These are phyloP conservation scores for Vidua chalybeata DNA, from an alignment of 2,113 vertebrate species.

Conservation along the genomic window DNA sequence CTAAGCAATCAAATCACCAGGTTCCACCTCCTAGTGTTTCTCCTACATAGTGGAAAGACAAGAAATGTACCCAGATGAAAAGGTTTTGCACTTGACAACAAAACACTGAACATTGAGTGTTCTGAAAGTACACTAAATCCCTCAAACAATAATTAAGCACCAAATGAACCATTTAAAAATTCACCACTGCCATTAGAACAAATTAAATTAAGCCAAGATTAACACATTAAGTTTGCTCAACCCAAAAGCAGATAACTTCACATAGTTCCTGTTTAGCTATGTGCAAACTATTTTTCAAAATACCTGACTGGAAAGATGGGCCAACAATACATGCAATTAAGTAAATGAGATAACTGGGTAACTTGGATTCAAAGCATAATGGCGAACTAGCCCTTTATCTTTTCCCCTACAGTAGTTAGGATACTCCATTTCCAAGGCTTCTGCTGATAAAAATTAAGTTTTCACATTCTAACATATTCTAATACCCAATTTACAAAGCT, in stretches of 20 bases:
- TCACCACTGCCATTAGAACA: constrained; percentile 57
- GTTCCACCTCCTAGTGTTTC: neutral
- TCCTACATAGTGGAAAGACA: neutral
- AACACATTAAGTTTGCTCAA: constrained; percentile 61
- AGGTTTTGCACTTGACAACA: constrained; percentile 40
- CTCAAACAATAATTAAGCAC: constrained; percentile 74
- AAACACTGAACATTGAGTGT: neutral
- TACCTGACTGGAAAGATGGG: neutral
- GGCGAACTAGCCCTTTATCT: neutral
- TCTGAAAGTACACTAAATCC: constrained; percentile 54
- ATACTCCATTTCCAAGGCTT: neutral
- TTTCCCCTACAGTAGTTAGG: neutral
- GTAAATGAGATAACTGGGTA: constrained; percentile 10
- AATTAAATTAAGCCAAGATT: constrained; percentile 76
- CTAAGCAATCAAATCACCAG: constrained; percentile 24
- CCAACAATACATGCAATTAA: constrained; percentile 15
- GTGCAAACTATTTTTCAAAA: constrained; percentile 45
- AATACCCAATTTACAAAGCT: neutral
- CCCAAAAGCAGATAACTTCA: constrained; percentile 68
- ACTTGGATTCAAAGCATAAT: constrained; percentile 18
- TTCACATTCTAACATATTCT: neutral
- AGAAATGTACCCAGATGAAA: constrained; percentile 41
- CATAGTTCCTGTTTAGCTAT: neutral
- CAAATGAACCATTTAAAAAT: constrained; percentile 75
- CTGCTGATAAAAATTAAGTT: neutral